Evolutionary conservation across 2,888 invertebrate genomes (phyloP), one percentile per base, ranked within the genome.

Genomic region (Linnaemya tessellans): DNA sequence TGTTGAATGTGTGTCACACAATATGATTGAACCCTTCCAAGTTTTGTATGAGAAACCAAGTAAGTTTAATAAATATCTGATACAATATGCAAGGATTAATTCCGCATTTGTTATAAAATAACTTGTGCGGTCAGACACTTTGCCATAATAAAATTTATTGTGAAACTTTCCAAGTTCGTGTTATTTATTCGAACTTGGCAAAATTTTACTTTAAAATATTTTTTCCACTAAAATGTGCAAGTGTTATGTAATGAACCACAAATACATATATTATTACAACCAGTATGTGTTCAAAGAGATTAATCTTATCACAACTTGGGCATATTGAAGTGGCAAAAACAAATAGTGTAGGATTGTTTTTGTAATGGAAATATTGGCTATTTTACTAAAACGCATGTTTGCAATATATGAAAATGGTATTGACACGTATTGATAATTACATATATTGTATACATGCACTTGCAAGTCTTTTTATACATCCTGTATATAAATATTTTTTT

Each of bases 11-110:
- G 97, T 99, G 84, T 98, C 97, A 92, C 99, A 99, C 93, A 98
- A 98, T 92, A 95, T 99, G 89, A 97, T 99, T 90, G 98, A 98
- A 93, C 99, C 99, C 84, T 99, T 99, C 94, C 98, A 97, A 94
- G 99, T 99, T 89, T 93, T 96, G 38, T 96, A 95, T 91, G 96
- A 96, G 91, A 95, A 96, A 92, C 94, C 95, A 90, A 93, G 95
- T 95, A 91, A 90, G 92, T 86, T 20, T 25, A 2, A 22, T 13
- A 68, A 35, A 35, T 13, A 20, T 41, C 18, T 30, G 3, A 10
- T 41, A 1, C 3, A 18, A 58, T 35, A 58, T 60, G 92, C 93
- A 89, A 90, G 89, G 91, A 91, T 88, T 89, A 93, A 92, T 93
- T 92, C 89, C 92, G 90, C 88, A 88, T 87, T 87, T 87, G 85